phyloP scores from a whole-genome alignment of 1,140 invertebrate genomes.

The Drosophila lacteicornis region DNA sequence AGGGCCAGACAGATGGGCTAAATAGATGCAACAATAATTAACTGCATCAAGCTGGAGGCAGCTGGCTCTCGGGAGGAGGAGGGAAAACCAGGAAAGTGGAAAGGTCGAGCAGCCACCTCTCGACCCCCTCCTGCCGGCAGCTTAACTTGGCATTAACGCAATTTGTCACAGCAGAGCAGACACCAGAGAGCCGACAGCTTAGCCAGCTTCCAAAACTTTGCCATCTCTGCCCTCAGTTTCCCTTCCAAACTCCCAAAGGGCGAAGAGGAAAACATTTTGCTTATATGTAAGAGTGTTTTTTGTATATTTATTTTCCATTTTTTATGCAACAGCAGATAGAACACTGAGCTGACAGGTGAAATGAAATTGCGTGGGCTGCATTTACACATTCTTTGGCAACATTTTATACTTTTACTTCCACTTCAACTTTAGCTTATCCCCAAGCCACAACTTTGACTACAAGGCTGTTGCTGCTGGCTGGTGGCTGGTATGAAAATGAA shows the following conservation, averaged over 20 bases:
- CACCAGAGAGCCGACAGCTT: conserved; percentile 53
- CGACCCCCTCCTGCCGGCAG: conserved; percentile 41
- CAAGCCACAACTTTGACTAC: conserved; percentile 36
- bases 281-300: conserved; percentile 12
- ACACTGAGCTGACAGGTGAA: conserved; percentile 71
- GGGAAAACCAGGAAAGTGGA: conserved; percentile 15
- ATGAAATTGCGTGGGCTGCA: conserved; percentile 57
- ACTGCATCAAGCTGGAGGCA: conserved; percentile 54
- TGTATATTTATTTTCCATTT: conserved; percentile 30
- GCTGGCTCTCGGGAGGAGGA: neutral
- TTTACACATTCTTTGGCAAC: conserved; percentile 43
- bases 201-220: conserved; percentile 36
- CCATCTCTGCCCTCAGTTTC: neutral
- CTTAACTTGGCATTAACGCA: conserved; percentile 75
- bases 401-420: conserved; percentile 20
- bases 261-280: conserved; percentile 16
- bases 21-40: conserved; percentile 76
- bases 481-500: conserved; percentile 37
- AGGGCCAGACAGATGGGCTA: conserved; percentile 51
- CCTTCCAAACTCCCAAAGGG: neutral
- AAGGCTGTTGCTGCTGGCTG: conserved; percentile 8
- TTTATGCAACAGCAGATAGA: conserved; percentile 32
- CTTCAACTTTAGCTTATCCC: conserved; percentile 33
- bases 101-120: conserved; percentile 15
- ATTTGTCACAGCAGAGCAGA: conserved; percentile 67